Base-by-base conservation (phyloP, 2,113 vertebrate genomes). In the Catharus minimus region DNA sequence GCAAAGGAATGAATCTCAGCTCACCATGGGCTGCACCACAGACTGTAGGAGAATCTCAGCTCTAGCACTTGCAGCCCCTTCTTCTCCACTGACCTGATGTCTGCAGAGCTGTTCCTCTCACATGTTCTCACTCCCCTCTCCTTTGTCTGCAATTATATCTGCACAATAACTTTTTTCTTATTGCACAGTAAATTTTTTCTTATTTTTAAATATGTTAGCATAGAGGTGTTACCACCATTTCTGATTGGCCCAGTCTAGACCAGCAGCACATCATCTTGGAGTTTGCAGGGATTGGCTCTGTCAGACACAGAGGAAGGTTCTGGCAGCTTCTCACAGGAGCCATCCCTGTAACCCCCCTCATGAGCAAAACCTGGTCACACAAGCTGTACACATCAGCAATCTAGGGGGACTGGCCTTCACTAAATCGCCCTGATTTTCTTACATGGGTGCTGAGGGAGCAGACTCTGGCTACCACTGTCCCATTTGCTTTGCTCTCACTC, bases 381-480 rank as follows among this genome's bases (percentile, higher is more conserved):
- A 46, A 46, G 46, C 41, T 4, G 61, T 56, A 13, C 8, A 20
- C n/a, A 24, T 46, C n/a, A 66, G 13, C n/a, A 66, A 0, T 20
- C 6, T 6, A 56, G n/a, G 13, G 13, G 24, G 41, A 6, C 18
- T 82, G 38, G 18, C 12, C 0, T 0, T 47, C 21, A 24, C 26
- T 39, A 20, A 38, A 33, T 23, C 23, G 3, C 26, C 23, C 19
- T 38, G 1, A 7, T 39, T 69, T 44, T 57, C 30, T 71, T n/a
- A 10, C 24, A 15, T 7, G 27, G 14, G 8, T 26, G 5, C 41
- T 27, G 15, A 9, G 30, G 36, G 15, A 69, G 13, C 9, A 53
- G 27, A 11, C 12, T 75, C 13, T 44, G 14, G 30, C 16, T 89
- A 23, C 24, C 4, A 0, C n/a, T 57, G 23, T 13, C 15, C 20